A percentile compares a stretch with the other conserved stretches of the same genome.
phyloP scores from a whole-genome alignment of 1,140 invertebrate genomes.

The Microvelia longipes region DNA sequence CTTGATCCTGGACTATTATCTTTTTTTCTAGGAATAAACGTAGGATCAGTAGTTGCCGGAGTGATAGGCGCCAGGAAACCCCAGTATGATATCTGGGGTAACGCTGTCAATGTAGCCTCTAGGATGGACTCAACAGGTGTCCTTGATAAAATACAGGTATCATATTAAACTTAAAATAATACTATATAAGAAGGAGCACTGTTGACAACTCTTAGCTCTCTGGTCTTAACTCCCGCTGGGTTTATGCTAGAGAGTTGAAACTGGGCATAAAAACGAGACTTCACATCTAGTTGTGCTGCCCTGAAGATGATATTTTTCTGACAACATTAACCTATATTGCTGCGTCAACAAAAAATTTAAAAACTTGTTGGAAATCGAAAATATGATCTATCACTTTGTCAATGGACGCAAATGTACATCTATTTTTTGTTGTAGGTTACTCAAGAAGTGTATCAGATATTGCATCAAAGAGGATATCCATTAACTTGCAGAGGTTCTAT shows the following conservation, averaged over 20 bases:
- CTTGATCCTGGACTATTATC: no score
- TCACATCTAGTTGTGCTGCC: neutral
- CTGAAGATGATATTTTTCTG: no score
- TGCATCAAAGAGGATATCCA: constrained; percentile 53
- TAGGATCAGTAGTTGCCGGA: constrained; percentile 86
- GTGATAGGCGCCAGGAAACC: constrained; percentile 85
- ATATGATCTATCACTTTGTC: no score
- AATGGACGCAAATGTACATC: neutral
- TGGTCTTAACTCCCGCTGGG: no score
- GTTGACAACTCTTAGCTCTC: neutral
- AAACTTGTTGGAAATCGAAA: no score
- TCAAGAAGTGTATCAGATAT: constrained; percentile 66
- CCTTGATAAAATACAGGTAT: constrained; percentile 63
- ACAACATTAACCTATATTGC: neutral
- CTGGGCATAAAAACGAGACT: no score
- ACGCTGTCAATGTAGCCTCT: constrained; percentile 84
- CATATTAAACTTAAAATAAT: neutral
- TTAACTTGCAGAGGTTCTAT: constrained; percentile 65
- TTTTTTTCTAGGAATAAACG: constrained; percentile 63
- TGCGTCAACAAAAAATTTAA: no score
- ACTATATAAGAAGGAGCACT: no score
- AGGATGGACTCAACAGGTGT: constrained; percentile 76
- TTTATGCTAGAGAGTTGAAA: no score
- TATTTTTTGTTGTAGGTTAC: constrained; percentile 50
- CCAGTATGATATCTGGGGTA: constrained; percentile 86